These are phyloP conservation scores for Platycheirus albimanus DNA, from an alignment of 2,888 invertebrate species.

Conservation along the genomic window DNA sequence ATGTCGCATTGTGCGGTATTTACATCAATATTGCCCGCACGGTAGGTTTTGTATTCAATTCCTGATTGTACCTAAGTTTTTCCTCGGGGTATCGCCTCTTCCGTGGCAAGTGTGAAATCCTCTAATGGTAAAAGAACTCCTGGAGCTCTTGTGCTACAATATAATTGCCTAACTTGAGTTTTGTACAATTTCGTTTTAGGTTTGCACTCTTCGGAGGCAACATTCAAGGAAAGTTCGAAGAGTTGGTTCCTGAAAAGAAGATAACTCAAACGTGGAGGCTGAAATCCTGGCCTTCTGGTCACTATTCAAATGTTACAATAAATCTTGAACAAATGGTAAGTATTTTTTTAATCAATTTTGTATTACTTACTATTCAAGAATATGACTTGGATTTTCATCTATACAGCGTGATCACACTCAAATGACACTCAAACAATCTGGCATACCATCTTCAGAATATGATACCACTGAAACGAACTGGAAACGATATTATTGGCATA, in stretches of 20 bases:
- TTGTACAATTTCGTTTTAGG: conserved; percentile 78
- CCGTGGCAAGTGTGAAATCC: too few species aligned
- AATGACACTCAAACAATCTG: conserved; percentile 90
- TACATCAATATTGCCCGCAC: too few species aligned
- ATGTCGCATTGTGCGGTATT: too few species aligned
- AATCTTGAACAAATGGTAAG: conserved; percentile 91
- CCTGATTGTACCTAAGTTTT: too few species aligned
- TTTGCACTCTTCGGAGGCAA: conserved; percentile 97
- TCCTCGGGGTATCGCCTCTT: too few species aligned
- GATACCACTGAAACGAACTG: conserved; percentile 93
- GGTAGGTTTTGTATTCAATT: too few species aligned
- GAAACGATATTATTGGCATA: conserved; percentile 97
- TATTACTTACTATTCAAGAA: too few species aligned
- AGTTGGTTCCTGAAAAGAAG: conserved; percentile 91
- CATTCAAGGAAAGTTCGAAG: conserved; percentile 93
- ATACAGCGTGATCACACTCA: conserved; percentile 93
- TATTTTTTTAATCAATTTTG: too few species aligned
- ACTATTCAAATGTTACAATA: conserved; percentile 94
- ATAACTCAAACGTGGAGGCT: conserved; percentile 96
- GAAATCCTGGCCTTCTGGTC: conserved; percentile 96
- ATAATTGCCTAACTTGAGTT: too few species aligned
- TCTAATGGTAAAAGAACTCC: too few species aligned
- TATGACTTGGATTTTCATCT: conserved; percentile 4
- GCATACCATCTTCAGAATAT: conserved; percentile 91
- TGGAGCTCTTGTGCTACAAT: too few species aligned